phyloP scores from a whole-genome alignment of 2,113 vertebrate species.

The Stictonetta naevosa region DNA sequence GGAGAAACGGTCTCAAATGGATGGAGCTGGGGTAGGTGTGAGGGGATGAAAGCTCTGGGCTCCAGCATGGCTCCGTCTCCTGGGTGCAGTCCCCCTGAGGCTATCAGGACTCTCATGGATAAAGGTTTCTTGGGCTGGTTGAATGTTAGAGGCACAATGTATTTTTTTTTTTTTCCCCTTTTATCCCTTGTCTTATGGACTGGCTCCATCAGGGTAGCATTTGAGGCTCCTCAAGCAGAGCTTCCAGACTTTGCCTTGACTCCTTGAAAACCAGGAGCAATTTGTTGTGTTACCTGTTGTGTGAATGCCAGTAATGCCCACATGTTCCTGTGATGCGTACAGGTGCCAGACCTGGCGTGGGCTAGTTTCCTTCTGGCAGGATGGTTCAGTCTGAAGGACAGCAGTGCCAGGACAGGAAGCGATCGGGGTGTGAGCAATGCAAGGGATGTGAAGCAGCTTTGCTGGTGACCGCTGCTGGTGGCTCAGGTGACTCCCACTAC shows the following conservation, averaged over 20 bases:
- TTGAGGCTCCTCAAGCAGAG: background rate
- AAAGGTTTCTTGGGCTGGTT: background rate
- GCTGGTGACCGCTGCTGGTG: background rate
- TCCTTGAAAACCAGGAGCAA: background rate
- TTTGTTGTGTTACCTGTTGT: background rate
- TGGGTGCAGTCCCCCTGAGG: background rate
- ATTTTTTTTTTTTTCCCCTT: background rate
- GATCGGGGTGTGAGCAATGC: background rate
- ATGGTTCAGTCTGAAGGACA: background rate
- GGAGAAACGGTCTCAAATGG: background rate
- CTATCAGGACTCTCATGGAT: background rate
- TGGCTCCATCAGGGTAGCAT: background rate
- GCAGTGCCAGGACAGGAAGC: background rate
- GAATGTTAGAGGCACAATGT: background rate
- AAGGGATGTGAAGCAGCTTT: background rate
- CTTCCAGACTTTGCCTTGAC: background rate
- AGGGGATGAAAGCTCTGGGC: background rate
- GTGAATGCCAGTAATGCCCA: background rate
- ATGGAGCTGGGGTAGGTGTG: background rate
- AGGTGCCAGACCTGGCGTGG: slow-evolving; percentile 8
- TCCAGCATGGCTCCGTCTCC: fast-evolving
- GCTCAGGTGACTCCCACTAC: background rate
- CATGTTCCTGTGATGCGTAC: background rate
- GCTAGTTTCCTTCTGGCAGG: slow-evolving; percentile 19
- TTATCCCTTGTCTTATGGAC: background rate